Conservation (phyloP, 2,113 vertebrate genomes). For the Penelope pileata region DNA sequence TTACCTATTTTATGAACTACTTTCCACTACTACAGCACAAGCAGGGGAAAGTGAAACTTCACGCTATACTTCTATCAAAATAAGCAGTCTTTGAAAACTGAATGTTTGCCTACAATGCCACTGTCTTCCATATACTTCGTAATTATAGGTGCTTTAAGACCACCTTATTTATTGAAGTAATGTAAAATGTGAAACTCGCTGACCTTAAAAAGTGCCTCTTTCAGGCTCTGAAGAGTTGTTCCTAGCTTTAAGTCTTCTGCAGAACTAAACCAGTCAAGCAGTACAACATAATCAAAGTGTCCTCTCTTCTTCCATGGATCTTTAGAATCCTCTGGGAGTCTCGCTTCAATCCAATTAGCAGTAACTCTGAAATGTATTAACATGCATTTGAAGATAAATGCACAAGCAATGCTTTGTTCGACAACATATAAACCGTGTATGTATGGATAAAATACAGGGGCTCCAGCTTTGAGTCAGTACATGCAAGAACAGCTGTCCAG, state of each 20-base stretch:
- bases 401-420: background rate
- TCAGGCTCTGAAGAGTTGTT: conserved; percentile 92
- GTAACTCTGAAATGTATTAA: conserved; percentile 84
- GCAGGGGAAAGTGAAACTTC: background rate
- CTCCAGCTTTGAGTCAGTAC: background rate
- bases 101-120: background rate
- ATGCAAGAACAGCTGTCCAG: background rate
- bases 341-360: conserved; percentile 88
- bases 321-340: conserved; percentile 88
- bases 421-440: background rate
- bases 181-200: conserved; percentile 16
- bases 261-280: conserved; percentile 96
- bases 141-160: background rate
- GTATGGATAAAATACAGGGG: background rate
- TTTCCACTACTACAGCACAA: background rate
- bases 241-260: conserved; percentile 87
- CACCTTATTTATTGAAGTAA: background rate
- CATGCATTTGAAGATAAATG: background rate
- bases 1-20: background rate
- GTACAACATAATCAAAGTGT: conserved; percentile 87
- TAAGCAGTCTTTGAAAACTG: background rate
- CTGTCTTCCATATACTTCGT: background rate
- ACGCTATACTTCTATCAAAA: background rate
- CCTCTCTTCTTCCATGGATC: conserved; percentile 87
- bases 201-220: conserved; percentile 97